Conservation (phyloP, 1,140 invertebrate species). For the Spodoptera frugiperda region DNA sequence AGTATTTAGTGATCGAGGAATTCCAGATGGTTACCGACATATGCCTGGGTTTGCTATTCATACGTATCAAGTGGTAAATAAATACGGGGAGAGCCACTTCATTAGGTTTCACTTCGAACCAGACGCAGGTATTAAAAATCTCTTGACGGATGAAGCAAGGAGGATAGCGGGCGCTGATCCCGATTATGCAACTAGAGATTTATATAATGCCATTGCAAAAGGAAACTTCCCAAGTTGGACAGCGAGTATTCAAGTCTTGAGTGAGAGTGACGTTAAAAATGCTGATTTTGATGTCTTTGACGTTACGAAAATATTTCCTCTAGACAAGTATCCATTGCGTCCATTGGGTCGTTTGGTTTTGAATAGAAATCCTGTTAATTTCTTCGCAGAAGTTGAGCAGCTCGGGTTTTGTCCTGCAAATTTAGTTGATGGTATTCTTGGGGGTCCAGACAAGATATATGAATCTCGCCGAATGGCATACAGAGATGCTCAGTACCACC, state of each 20-base stretch:
- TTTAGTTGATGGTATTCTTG: slow-evolving; percentile 94
- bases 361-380: slow-evolving; percentile 94
- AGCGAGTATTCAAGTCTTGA: slow-evolving; percentile 87
- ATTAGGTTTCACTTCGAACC: slow-evolving; percentile 92
- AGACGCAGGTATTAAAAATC: slow-evolving; percentile 90
- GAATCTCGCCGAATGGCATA: slow-evolving; percentile 96
- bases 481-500: slow-evolving; percentile 95
- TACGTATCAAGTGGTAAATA: slow-evolving; percentile 91
- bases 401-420: slow-evolving; percentile 94
- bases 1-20: slow-evolving; percentile 94
- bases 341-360: slow-evolving; percentile 94
- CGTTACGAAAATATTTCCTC: slow-evolving; percentile 92
- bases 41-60: slow-evolving; percentile 91
- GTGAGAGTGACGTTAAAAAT: slow-evolving; percentile 84
- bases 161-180: slow-evolving; percentile 89
- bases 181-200: slow-evolving; percentile 91
- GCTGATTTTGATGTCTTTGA: slow-evolving; percentile 89
- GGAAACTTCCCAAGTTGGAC: slow-evolving; percentile 91
- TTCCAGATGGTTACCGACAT: slow-evolving; percentile 93
- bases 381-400: slow-evolving; percentile 96
- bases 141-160: slow-evolving; percentile 87
- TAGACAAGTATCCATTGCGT: slow-evolving; percentile 93
- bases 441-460: slow-evolving; percentile 95
- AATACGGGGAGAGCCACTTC: slow-evolving; percentile 86
- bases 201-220: slow-evolving; percentile 91